A percentile compares a stretch with the other conserved stretches of the same genome.
These are phyloP conservation scores for Drosophila anomelani DNA, from an alignment of 2,888 invertebrate genomes.

Conservation along the genomic window DNA sequence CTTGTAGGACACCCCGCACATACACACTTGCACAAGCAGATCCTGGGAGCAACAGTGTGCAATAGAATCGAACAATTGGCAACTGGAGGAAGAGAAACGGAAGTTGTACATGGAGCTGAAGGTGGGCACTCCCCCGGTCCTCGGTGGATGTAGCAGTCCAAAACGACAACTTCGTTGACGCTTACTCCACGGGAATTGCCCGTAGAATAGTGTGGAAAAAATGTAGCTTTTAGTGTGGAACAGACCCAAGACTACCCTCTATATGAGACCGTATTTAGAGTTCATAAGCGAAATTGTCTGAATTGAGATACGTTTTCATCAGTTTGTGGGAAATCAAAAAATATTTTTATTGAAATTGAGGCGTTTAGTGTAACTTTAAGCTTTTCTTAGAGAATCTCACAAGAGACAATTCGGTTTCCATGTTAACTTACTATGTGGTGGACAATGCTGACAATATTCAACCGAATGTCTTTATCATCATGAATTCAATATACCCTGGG, in stretches of 20 bases:
- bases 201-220: slow-evolving; percentile 19
- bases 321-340: too few species aligned
- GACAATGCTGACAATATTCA: too few species aligned
- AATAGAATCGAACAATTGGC: slow-evolving; percentile 79
- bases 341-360: background rate
- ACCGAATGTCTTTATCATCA: background rate
- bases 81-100: slow-evolving; percentile 49
- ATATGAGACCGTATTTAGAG: background rate
- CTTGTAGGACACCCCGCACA: slow-evolving; percentile 55
- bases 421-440: background rate
- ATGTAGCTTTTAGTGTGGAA: background rate
- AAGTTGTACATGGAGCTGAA: slow-evolving; percentile 30
- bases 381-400: background rate
- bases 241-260: slow-evolving; percentile 11
- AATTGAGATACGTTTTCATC: too few species aligned
- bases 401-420: background rate
- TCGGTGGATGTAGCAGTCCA: slow-evolving; percentile 70
- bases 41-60: slow-evolving; percentile 76
- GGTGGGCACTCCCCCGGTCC: slow-evolving; percentile 22
- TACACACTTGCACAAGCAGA: slow-evolving; percentile 5
- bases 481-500: slow-evolving; percentile 11
- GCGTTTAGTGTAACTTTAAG: too few species aligned
- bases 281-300: too few species aligned
- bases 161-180: slow-evolving; percentile 79
- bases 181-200: slow-evolving; percentile 65